Base-by-base conservation (phyloP, 1,140 invertebrate species). In the Ctenoplectra terminalis region DNA sequence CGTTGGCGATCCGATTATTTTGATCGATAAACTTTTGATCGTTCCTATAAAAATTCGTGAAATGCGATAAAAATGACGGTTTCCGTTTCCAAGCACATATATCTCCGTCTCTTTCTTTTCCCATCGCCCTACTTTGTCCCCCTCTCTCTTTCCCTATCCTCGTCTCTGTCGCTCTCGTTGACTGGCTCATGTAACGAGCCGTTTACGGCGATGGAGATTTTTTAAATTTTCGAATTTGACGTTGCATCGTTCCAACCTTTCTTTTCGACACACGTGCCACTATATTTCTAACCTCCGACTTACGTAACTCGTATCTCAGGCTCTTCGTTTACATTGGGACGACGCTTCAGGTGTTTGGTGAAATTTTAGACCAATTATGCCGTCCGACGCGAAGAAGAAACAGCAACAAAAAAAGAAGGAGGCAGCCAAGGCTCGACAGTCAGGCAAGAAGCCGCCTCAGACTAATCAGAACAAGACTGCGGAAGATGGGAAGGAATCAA, bases 341-440 rank as follows among this genome's bases (percentile, higher is more conserved):
- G 37, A 72, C 52, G 52, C 37, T n/a, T 6, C n/a, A 71, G 15
- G 17, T 17, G n/a, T 56, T 2, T 15, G 5, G 9, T n/a, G n/a
- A n/a, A n/a, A 70, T 87, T 84, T 40, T 15, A 82, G 83, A 80
- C 72, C 64, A 82, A 94, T 86, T 89, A 99, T 99, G 98, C 98
- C 98, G 88, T 99, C 98, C 86, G 98, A 99, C 93, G 96, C 98
- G 4, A 99, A 99, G 94, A 99, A 99, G 95, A 98, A 98, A 90
- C 96, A 98, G 92, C 98, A 98, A 92, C 97, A 98, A 90, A 98
- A 99, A 93, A 99, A 99, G 94, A 99, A 99, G 93, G 98, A 99
- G 89, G 97, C 98, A 40, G 97, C 97, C 31, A 98, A 98, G 92
- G 95, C 96, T 69, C 95, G 97, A 88, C 96, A 95, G 83, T 86